phyloP scores from a whole-genome alignment of 53 echinoderm and acorn worm genomes.

The Temnopleurus reevesii region DNA sequence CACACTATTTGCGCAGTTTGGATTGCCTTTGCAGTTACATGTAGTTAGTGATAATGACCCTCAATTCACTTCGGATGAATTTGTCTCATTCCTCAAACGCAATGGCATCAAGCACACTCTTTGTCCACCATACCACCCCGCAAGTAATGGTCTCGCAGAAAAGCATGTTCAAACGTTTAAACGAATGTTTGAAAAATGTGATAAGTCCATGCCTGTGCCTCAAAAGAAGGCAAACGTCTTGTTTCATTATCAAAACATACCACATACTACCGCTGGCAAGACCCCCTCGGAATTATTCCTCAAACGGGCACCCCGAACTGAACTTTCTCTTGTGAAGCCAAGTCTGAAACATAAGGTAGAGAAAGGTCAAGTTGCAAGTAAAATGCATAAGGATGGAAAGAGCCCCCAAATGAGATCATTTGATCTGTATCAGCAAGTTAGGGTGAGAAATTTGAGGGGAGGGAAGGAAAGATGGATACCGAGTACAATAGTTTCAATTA shows the following conservation, averaged over 20 bases:
- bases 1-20: constrained; percentile 17
- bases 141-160: constrained; percentile 47
- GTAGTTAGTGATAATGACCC: not conserved
- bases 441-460: constrained; percentile 7
- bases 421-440: constrained; percentile 50
- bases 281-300: constrained; percentile 68
- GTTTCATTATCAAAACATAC: constrained; percentile 61
- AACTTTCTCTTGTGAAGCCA: constrained; percentile 62
- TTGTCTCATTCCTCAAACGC: not conserved
- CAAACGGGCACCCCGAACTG: constrained; percentile 61
- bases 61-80: not conserved
- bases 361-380: constrained; percentile 52
- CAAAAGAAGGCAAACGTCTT: constrained; percentile 66
- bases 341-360: constrained; percentile 50
- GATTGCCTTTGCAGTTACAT: too few relatives aligned
- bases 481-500: constrained; percentile 31
- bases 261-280: constrained; percentile 60
- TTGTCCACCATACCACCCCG: constrained; percentile 49
- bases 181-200: constrained; percentile 52
- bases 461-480: constrained; percentile 62
- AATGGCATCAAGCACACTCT: constrained; percentile 15
- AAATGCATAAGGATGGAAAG: constrained; percentile 24
- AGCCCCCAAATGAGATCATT: constrained; percentile 28
- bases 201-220: not conserved
- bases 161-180: constrained; percentile 59